Base-by-base conservation (phyloP, 2,797 vertebrate species). In the Halcyon chelicuti region DNA sequence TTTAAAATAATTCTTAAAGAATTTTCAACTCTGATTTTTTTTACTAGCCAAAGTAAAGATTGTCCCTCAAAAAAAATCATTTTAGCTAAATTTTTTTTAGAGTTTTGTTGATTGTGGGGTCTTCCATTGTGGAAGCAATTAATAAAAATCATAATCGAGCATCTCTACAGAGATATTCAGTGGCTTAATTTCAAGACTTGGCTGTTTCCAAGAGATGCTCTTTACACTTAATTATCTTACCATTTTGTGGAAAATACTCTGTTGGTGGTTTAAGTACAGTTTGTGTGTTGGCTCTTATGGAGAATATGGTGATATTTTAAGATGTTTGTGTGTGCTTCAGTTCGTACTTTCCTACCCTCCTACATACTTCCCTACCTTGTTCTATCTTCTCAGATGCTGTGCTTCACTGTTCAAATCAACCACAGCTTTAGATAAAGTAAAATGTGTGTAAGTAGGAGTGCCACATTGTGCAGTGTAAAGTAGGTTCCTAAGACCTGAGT, bases 361-460 rank as follows among this genome's bases (percentile, higher is more conserved):
- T 49, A 9, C 0, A 0, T 40, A 18, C 31, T 76, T 79, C 67
- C 54, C 21, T 60, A n/a, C 54, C 1, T 63, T 57, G 82, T 66
- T 28, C 44, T 73, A 0, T 63, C 22, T 70, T 78, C 26, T 49
- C 7, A 66, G 58, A 8, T 39, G 33, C 33, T 44, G 63, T 55
- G 44, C 61, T 42, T 90, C 14, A 26, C 10, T 37, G 19, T 18
- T 75, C 39, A 70, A n/a, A 75, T 80, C 23, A 51, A 77, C 3
- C 31, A 61, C 35, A 66, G 16, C 14, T 82, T 71, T 65, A 65
- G 57, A 61, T 2, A 71, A 79, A 77, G 19, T 22, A 62, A 81
- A 90, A 28, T 0, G 0, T 16, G 5, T 0, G 7, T 3, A 54
- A 18, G 8, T 35, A 22, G 11, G 26, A 25, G 21, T 68, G 26